These are phyloP conservation scores for Aphodius granarius DNA, from an alignment of 2,888 invertebrate genomes.

Conservation along the genomic window DNA sequence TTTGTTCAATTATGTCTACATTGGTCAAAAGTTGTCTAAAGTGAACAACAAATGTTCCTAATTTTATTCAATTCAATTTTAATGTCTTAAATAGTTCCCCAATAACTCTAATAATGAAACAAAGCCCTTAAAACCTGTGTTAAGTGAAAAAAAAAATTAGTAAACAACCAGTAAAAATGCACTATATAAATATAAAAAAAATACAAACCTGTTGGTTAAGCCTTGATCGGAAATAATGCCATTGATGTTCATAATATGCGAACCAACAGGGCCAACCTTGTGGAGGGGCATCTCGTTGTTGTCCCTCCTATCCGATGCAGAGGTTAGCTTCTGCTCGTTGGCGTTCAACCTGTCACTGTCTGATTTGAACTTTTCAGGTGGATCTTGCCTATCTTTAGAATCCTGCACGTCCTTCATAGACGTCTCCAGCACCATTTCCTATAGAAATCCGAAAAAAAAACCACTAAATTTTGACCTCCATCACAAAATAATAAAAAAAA, in stretches of 20 bases:
- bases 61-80: no score
- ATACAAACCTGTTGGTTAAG: constrained; percentile 35
- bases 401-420: constrained; percentile 9
- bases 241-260: constrained; percentile 28
- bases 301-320: background rate
- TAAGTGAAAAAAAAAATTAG: no score
- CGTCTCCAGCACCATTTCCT: background rate
- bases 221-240: constrained; percentile 29
- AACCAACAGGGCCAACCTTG: constrained; percentile 14
- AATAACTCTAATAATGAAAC: no score
- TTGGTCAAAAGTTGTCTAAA: no score
- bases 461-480: background rate
- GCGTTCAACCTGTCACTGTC: constrained; percentile 8
- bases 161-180: no score
- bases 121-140: no score
- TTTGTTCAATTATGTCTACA: no score
- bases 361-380: constrained; percentile 19
- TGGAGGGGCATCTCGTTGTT: constrained; percentile 16
- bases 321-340: background rate
- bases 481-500: no score
- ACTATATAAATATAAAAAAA: background rate
- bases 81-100: no score
- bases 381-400: constrained; percentile 15
- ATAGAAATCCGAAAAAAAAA: background rate
- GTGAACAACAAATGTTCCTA: no score